A percentile compares a stretch with the other conserved stretches of the same genome.
These are phyloP conservation scores for Timandra comae DNA, from an alignment of 2,888 invertebrate species.

Conservation along the genomic window DNA sequence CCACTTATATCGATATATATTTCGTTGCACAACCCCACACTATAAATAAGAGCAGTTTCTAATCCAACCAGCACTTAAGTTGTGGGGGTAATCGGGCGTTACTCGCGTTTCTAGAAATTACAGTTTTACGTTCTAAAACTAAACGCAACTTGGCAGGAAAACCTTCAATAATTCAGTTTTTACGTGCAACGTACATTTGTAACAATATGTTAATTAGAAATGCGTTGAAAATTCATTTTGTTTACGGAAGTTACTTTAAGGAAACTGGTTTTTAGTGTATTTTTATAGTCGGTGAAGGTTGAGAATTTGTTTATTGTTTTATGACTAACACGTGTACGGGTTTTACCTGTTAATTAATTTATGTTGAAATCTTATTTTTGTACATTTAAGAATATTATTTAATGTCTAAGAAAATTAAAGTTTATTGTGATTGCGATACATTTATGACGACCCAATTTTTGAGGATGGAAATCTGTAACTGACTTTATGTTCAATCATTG, in stretches of 20 bases:
- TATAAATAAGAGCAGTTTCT: constrained; percentile 54
- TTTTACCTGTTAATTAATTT: no score
- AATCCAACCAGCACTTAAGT: constrained; percentile 71
- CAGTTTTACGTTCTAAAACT: constrained; percentile 53
- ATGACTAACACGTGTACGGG: no score
- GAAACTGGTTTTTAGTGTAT: constrained; percentile 6
- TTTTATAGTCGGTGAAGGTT: constrained; percentile 6
- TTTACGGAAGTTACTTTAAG: constrained; percentile 10
- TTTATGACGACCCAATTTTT: no score
- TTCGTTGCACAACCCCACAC: constrained; percentile 25
- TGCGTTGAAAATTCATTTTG: not conserved
- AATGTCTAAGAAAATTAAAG: no score
- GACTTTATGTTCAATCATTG: no score
- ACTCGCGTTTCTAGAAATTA: constrained; percentile 59
- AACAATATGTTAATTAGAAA: constrained; percentile 4
- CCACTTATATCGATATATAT: no score
- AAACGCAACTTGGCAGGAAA: constrained; percentile 38
- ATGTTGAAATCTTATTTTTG: no score
- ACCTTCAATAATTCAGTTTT: constrained; percentile 26
- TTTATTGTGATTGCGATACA: no score
- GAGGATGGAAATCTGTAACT: no score
- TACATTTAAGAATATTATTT: no score
- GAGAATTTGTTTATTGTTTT: constrained; percentile 2
- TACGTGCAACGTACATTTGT: constrained; percentile 14
- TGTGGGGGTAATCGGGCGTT: constrained; percentile 66